A percentile compares a stretch with the other conserved stretches of the same genome.
phyloP scores from a whole-genome alignment of 2,888 invertebrate genomes.

The Scotopteryx bipunctaria region DNA sequence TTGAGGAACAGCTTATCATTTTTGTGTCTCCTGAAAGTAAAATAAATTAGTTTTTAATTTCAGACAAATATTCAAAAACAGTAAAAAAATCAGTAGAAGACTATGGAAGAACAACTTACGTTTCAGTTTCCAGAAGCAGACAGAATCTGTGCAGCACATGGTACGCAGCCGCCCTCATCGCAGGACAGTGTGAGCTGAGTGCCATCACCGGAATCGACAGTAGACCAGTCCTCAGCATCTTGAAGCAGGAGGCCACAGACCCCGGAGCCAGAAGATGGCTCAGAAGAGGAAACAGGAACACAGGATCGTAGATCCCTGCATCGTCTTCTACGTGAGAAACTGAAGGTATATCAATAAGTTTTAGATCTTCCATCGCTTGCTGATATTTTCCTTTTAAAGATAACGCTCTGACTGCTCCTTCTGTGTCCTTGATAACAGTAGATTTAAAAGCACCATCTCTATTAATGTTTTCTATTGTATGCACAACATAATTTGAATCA shows the following conservation, averaged over 20 bases:
- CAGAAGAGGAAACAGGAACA: slow-evolving; percentile 91
- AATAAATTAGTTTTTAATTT: no score
- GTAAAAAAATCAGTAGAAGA: no score
- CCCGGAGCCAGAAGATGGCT: slow-evolving; percentile 89
- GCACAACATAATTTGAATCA: slow-evolving; percentile 40
- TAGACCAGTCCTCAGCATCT: slow-evolving; percentile 87
- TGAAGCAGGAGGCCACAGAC: slow-evolving; percentile 87
- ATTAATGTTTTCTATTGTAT: slow-evolving; percentile 47
- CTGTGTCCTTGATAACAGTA: slow-evolving; percentile 47
- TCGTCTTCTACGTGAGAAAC: slow-evolving; percentile 53
- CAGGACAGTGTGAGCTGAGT: slow-evolving; percentile 86
- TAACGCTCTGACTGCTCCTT: slow-evolving; percentile 49
- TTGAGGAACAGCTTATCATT: slow-evolving; percentile 87
- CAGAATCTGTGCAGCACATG: slow-evolving; percentile 89
- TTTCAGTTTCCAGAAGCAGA: slow-evolving; percentile 88
- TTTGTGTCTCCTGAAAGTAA: slow-evolving; percentile 79
- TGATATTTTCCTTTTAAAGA: slow-evolving; percentile 50
- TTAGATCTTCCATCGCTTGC: slow-evolving; percentile 40
- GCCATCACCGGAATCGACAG: slow-evolving; percentile 88
- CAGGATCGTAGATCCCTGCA: slow-evolving; percentile 89
- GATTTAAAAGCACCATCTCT: slow-evolving; percentile 50
- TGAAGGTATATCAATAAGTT: slow-evolving; percentile 47
- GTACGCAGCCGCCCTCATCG: slow-evolving; percentile 88
- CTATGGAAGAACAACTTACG: slow-evolving; percentile 80
- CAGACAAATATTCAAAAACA: no score